These are phyloP conservation scores for Orgyia antiqua DNA, from an alignment of 2,888 invertebrate genomes.

Conservation along the genomic window DNA sequence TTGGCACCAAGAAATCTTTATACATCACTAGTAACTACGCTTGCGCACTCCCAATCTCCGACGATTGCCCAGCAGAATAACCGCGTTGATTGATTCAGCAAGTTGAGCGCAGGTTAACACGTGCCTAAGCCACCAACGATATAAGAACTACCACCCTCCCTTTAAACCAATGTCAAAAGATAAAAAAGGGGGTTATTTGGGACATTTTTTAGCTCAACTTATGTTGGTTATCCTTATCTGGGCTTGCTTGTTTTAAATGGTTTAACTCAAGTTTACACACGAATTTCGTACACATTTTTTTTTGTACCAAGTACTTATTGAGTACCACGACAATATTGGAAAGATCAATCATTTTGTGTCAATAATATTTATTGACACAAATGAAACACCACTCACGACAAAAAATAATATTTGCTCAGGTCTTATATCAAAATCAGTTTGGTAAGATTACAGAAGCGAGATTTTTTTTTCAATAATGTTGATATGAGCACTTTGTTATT, in stretches of 20 bases:
- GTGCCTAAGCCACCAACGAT: conserved; percentile 50
- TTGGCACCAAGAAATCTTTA: conserved; percentile 6
- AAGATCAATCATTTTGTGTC: neutral
- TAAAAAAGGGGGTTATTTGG: conserved; percentile 15
- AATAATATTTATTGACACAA: too few relatives aligned
- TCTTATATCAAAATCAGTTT: too few relatives aligned
- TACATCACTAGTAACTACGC: conserved; percentile 55
- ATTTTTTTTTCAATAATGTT: too few relatives aligned
- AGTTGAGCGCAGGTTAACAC: conserved; percentile 70
- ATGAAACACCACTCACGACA: neutral
- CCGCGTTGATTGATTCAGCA: conserved; percentile 72
- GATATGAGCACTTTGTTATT: too few relatives aligned
- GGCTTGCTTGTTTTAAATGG: conserved; percentile 42
- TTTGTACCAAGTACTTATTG: too few relatives aligned
- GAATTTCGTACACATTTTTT: conserved; percentile 12
- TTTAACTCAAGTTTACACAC: conserved; percentile 26
- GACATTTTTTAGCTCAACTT: conserved; percentile 30
- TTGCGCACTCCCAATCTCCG: conserved; percentile 47
- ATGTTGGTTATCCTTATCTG: conserved; percentile 33
- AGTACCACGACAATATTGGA: too few relatives aligned
- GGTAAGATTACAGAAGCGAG: too few relatives aligned
- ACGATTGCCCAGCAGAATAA: conserved; percentile 59
- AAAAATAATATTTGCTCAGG: neutral
- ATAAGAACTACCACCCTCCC: conserved; percentile 32
- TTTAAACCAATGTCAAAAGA: conserved; percentile 17